phyloP scores from a whole-genome alignment of 2,888 invertebrate species.

The Octonoba sinensis region DNA sequence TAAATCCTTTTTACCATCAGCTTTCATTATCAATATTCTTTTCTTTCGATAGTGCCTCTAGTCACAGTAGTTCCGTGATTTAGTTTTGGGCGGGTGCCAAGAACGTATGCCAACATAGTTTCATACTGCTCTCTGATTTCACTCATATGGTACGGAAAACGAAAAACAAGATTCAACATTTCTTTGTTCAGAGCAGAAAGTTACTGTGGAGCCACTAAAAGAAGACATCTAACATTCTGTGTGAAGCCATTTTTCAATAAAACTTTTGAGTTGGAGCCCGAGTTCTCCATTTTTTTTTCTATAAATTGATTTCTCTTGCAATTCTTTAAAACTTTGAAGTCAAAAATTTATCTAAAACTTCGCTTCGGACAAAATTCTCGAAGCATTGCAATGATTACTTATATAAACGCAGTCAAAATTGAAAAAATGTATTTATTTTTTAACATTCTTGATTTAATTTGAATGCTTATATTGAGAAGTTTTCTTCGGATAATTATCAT shows the following conservation, averaged over 20 bases:
- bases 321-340: too few relatives aligned
- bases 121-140: conserved; percentile 34
- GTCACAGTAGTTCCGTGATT: not conserved
- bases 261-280: not conserved
- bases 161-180: conserved; percentile 4
- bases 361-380: too few relatives aligned
- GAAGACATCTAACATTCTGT: conserved; percentile 6
- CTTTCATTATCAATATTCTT: too few relatives aligned
- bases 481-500: too few relatives aligned
- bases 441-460: too few relatives aligned
- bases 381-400: too few relatives aligned
- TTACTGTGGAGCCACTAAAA: conserved; percentile 5
- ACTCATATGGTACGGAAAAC: not conserved
- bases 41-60: too few relatives aligned
- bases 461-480: too few relatives aligned
- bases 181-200: not conserved
- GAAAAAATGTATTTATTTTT: too few relatives aligned
- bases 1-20: too few relatives aligned
- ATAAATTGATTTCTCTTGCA: not conserved
- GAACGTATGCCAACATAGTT: conserved; percentile 1
- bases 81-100: conserved; percentile 24
- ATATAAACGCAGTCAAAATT: too few relatives aligned
- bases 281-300: not conserved
- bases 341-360: too few relatives aligned
- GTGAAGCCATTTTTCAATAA: conserved; percentile 7